phyloP scores from a whole-genome alignment of 2,888 invertebrate species.

The Phrixothrix hirtus region DNA sequence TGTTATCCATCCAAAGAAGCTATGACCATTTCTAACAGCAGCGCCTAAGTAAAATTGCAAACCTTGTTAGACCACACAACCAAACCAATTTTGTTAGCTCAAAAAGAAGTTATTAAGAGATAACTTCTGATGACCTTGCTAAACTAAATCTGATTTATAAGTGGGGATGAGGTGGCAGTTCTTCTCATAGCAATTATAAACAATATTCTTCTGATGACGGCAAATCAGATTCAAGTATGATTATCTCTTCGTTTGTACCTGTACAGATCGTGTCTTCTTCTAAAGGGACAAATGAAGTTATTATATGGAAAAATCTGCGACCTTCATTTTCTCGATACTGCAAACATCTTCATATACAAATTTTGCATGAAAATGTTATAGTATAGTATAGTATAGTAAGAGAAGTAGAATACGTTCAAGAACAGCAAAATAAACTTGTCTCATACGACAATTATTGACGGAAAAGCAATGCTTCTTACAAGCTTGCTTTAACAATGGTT shows the following conservation, averaged over 20 bases:
- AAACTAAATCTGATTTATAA: not conserved
- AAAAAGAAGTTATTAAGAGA: too few species aligned
- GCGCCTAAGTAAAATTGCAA: too few species aligned
- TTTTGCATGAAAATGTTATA: not conserved
- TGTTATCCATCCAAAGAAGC: too few species aligned
- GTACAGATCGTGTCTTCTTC: not conserved
- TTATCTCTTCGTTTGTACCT: not conserved
- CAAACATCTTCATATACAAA: not conserved
- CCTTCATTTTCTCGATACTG: not conserved
- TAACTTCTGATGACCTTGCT: too few species aligned
- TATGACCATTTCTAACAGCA: too few species aligned
- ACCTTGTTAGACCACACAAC: too few species aligned
- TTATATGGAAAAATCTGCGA: not conserved
- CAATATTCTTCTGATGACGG: not conserved
- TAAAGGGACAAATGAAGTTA: not conserved
- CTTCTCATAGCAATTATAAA: not conserved
- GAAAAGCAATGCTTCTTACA: not conserved
- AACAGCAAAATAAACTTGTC: too few species aligned
- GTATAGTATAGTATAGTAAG: not conserved
- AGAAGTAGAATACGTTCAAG: not conserved
- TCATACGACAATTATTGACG: not conserved
- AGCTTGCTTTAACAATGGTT: slow-evolving; percentile 7
- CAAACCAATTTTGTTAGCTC: too few species aligned
- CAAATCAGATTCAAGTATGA: not conserved
- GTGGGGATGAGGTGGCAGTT: not conserved